Percentiles rank a stretch among this genome's conserved stretches.
Conservation (phyloP, 1,140 invertebrate genomes). For the Leptinotarsa lineolata region DNA sequence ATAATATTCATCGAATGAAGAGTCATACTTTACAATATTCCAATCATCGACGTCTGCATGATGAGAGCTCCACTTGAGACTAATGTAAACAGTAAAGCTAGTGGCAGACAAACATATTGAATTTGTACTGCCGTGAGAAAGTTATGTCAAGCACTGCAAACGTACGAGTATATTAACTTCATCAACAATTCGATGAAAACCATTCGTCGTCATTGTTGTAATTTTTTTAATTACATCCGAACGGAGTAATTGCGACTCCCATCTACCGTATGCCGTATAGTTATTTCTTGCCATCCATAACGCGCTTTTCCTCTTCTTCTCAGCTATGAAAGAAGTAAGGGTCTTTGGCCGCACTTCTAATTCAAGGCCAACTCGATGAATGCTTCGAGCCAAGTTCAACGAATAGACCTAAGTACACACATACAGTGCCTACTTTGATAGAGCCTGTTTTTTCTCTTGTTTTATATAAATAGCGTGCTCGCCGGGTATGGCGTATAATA, state of each 20-base stretch:
- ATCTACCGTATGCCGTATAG: constrained; percentile 9
- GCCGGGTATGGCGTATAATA: constrained; percentile 11
- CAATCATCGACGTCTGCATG: no score
- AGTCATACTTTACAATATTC: no score
- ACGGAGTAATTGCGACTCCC: background rate
- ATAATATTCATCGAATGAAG: no score
- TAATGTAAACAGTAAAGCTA: no score
- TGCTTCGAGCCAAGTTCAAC: constrained; percentile 22
- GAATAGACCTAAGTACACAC: constrained; percentile 23
- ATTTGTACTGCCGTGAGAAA: background rate
- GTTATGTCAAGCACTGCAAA: background rate
- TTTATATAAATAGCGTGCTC: constrained; percentile 20
- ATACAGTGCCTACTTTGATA: constrained; percentile 18
- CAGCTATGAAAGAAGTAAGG: constrained; percentile 8
- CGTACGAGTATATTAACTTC: background rate
- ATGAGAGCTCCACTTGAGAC: no score
- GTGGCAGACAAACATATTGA: no score
- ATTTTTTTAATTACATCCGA: constrained; percentile 3
- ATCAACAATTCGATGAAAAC: background rate
- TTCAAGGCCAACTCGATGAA: constrained; percentile 24
- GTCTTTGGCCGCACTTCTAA: constrained; percentile 23
- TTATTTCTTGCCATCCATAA: constrained; percentile 9
- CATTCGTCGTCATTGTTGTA: constrained; percentile 7
- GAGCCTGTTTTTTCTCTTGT: constrained; percentile 17
- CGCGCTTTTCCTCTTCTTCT: background rate